Evolutionary conservation across 2,888 invertebrate genomes (phyloP), one percentile per base, ranked within the genome.

Genomic region (Eugnorisma glareosa): DNA sequence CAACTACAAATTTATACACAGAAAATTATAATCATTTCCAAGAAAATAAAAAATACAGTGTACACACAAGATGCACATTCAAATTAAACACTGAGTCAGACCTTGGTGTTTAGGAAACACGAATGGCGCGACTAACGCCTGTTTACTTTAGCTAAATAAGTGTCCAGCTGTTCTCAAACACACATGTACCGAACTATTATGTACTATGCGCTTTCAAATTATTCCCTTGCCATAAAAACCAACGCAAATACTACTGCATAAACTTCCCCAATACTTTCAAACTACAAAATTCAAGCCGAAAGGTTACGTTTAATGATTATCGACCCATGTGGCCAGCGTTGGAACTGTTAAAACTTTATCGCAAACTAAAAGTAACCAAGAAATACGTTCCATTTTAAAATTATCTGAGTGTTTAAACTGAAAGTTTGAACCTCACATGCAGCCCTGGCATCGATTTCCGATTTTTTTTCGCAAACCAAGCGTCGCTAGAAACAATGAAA

Each of bases 401-500:
- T 24, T 6, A 57, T 59, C 35, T 37, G 18, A 37, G 18, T 66
- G 6, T n/a, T 59, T 48, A 21, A 59, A 71, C 69, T 74, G 45
- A 28, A 79, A 75, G 67, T 79, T 71, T 51, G 21, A 66, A 73
- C 37, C 45, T 66, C n/a, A n/a, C 24, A 28, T 61, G 67, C 63
- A 79, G 74, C 54, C 67, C 57, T 68, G 77, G 67, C 72, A 93
- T 93, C 91, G 92, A 94, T 93, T 93, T 92, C 84, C 89, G 88
- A 90, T 92, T 90, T 90, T 92, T 68, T 75, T 73, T 75, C 89
- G 81, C 82, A 83, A 84, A 89, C 88, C 79, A 90, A 93, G 94
- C 94, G 92, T 93, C 92, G 86, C 88, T 91, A 92, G 92, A 93
- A 93, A 95, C 94, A 95, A 95, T 95, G 93, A 94, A 94, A 93